Evolutionary conservation across 2,888 invertebrate species (phyloP).

Genomic region (Drosophila quinaria): DNA sequence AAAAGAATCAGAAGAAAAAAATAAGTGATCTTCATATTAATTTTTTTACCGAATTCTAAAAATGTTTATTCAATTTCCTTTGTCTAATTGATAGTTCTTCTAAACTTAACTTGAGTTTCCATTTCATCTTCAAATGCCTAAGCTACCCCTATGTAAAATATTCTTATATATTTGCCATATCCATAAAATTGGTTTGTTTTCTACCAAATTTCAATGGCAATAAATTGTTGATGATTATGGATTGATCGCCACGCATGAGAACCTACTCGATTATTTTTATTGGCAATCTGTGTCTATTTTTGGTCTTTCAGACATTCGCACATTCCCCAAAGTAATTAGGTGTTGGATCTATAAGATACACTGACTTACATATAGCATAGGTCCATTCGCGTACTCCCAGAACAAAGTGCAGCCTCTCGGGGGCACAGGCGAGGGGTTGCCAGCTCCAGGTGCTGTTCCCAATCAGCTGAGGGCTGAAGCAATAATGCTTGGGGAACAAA

Average conservation of each 20-base stretch:
- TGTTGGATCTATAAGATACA: background rate
- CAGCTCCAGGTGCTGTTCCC: slow-evolving; percentile 71
- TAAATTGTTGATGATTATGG: slow-evolving; percentile 41
- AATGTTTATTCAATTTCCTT: too few relatives aligned
- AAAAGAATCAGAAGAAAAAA: too few relatives aligned
- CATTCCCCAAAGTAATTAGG: slow-evolving; percentile 12
- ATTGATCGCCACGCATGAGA: slow-evolving; percentile 33
- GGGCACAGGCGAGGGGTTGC: slow-evolving; percentile 79
- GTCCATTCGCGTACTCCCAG: slow-evolving; percentile 81
- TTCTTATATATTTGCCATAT: background rate
- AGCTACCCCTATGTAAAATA: background rate
- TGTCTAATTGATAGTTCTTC: too few relatives aligned
- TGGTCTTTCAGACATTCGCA: slow-evolving; percentile 5
- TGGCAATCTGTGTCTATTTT: slow-evolving; percentile 44
- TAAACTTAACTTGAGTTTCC: too few relatives aligned
- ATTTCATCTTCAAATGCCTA: background rate
- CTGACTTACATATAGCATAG: slow-evolving; percentile 79
- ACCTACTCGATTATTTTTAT: slow-evolving; percentile 58
- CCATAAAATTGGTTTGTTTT: background rate
- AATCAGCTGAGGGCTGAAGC: slow-evolving; percentile 61
- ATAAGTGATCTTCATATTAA: too few relatives aligned
- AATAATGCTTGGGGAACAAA: slow-evolving; percentile 76
- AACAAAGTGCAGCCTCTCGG: slow-evolving; percentile 71
- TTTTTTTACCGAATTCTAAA: too few relatives aligned
- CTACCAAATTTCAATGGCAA: slow-evolving; percentile 10